Evolutionary conservation across 2,113 vertebrate species (phyloP), one percentile per base, ranked within the genome.

Genomic region (Tinamus guttatus): DNA sequence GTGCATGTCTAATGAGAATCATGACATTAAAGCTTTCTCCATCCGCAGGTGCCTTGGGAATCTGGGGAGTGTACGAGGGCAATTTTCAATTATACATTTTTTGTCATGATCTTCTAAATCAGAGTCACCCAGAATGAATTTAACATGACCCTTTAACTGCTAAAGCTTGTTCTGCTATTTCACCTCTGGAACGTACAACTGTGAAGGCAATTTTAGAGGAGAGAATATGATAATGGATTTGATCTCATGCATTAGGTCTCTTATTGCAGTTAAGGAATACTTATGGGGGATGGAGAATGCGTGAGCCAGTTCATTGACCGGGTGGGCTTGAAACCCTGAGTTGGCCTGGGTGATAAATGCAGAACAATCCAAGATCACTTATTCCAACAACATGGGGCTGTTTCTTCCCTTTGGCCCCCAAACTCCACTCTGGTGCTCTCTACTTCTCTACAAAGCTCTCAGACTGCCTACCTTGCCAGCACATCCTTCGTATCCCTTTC

Each of bases 1-100:
- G 13, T 94, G 83, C 56, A 68, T 84, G 45, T 65, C 24, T 90
- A 80, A 75, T 86, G 60, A 85, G 75, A 77, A 32, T 28, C 16
- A 80, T 89, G 86, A 45, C 80, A 52, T 78, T 60, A 84, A 94
- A 96, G 88, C 88, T 83, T 86, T 71, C 69, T 78, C 41, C 64
- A 68, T 70, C 69, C 69, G 6, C 76, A 75, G 85, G 64, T 90
- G 27, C 47, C 90, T 38, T n/a, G 88, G 94, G 90, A 93, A 85
- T 91, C 14, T 0, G 0, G 52, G n/a, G 36, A 65, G 28, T 45
- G 62, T 78, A 47, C 34, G 4, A 71, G 38, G 80, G 60, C 63
- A 47, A 52, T 94, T 79, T 7, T 71, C 52, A 93, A 58, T 95
- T 87, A 91, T 51, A 32, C 34, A 30, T 79, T 34, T 85, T 68